These are phyloP conservation scores for Helostoma temminkii DNA, from an alignment of 2,797 vertebrate species.

Conservation along the genomic window DNA sequence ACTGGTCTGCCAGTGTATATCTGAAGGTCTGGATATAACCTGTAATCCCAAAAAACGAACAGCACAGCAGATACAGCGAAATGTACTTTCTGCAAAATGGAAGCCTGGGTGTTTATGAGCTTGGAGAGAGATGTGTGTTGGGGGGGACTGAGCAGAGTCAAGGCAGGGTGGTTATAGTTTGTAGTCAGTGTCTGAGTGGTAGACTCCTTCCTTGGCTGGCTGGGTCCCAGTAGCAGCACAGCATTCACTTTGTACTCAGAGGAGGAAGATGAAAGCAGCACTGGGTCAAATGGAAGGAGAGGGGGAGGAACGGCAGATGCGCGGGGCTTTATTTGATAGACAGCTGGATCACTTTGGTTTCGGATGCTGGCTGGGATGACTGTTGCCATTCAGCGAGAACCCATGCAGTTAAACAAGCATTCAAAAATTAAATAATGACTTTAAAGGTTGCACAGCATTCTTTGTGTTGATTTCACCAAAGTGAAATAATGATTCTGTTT, in stretches of 20 bases:
- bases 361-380: slow-evolving; percentile 38
- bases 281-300: slow-evolving; percentile 58
- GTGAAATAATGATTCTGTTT: slow-evolving; percentile 24
- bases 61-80: slow-evolving; percentile 76
- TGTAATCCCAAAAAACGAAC: slow-evolving; percentile 80
- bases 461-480: slow-evolving; percentile 56
- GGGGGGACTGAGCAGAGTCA: slow-evolving; percentile 31
- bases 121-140: slow-evolving; percentile 41
- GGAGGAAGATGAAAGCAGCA: slow-evolving; percentile 71
- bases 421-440: slow-evolving; percentile 73
- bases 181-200: slow-evolving; percentile 63
- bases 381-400: slow-evolving; percentile 45
- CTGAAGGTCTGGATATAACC: slow-evolving; percentile 73
- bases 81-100: slow-evolving; percentile 72
- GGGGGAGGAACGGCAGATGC: slow-evolving; percentile 36
- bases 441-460: slow-evolving; percentile 56
- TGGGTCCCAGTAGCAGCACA: slow-evolving; percentile 71
- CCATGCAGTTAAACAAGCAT: slow-evolving; percentile 48
- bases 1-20: slow-evolving; percentile 76
- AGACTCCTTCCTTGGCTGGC: slow-evolving; percentile 70
- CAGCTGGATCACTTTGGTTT: slow-evolving; percentile 61
- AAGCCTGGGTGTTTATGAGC: slow-evolving; percentile 67
- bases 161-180: slow-evolving; percentile 54
- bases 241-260: slow-evolving; percentile 74
- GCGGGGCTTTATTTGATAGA: slow-evolving; percentile 55